Conservation (phyloP, 2,113 vertebrate genomes). For the Corydoras sp. region DNA sequence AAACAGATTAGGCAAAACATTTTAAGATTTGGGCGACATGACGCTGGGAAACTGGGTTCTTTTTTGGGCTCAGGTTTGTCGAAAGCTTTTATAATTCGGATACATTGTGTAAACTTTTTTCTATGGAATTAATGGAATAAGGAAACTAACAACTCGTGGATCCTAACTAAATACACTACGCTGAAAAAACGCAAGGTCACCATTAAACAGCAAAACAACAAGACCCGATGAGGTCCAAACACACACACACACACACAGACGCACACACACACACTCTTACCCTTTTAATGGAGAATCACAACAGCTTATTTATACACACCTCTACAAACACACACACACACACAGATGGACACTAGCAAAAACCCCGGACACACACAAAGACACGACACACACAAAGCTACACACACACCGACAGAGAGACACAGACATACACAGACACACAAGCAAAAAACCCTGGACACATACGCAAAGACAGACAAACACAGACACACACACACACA, state of each 20-base stretch:
- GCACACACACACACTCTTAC: background rate
- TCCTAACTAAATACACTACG: background rate
- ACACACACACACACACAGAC: constrained; percentile 7
- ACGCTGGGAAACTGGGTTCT: constrained; percentile 1
- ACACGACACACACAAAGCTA: too few species aligned
- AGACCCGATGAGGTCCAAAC: constrained; percentile 7
- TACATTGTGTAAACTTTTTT: too few species aligned
- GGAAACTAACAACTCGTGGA: too few species aligned
- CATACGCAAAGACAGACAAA: too few species aligned
- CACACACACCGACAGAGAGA: too few species aligned
- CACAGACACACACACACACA: too few species aligned
- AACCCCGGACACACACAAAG: background rate
- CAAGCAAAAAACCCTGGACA: background rate
- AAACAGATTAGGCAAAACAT: constrained; percentile 26
- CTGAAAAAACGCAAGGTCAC: constrained; percentile 2
- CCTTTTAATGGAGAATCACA: background rate
- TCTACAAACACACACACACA: too few species aligned
- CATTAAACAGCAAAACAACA: constrained; percentile 16
- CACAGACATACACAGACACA: too few species aligned
- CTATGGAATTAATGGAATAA: too few species aligned
- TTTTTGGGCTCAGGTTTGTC: too few species aligned
- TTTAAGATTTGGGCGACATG: constrained; percentile 19
- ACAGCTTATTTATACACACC: constrained; percentile 4
- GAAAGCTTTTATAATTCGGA: too few species aligned
- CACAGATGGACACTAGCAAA: too few species aligned